Percentiles rank a stretch among this genome's conserved stretches.
phyloP scores from a whole-genome alignment of 2,888 invertebrate species.

The Polyommatus icarus region DNA sequence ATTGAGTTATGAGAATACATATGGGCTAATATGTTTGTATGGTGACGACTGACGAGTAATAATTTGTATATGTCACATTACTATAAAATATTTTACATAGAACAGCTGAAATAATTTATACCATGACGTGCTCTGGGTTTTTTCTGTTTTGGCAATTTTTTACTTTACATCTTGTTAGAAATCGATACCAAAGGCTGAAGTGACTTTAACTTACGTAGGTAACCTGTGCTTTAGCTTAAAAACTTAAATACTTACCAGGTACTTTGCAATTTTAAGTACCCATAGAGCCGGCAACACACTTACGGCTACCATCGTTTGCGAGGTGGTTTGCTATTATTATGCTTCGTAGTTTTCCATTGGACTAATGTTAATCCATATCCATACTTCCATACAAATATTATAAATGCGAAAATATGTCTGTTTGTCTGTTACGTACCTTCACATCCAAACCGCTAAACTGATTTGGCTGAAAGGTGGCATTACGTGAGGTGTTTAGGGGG shows the following conservation, averaged over 20 bases:
- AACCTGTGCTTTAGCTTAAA: not conserved
- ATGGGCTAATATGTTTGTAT: not conserved
- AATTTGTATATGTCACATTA: not conserved
- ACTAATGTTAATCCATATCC: too few relatives aligned
- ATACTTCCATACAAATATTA: too few relatives aligned
- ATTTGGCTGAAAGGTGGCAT: too few relatives aligned
- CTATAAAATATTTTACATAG: not conserved
- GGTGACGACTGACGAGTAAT: not conserved
- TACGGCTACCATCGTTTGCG: too few relatives aligned
- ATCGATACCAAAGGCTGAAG: not conserved
- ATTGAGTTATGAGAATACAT: conserved; percentile 1
- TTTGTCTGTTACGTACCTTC: too few relatives aligned
- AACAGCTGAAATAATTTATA: not conserved
- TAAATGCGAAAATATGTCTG: too few relatives aligned
- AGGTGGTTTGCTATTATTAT: too few relatives aligned
- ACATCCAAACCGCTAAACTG: too few relatives aligned
- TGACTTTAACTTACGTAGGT: not conserved
- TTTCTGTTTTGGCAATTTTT: not conserved
- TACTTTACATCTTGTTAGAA: not conserved
- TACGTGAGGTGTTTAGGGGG: too few relatives aligned
- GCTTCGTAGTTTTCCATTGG: too few relatives aligned
- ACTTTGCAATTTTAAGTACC: not conserved
- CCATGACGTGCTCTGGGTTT: not conserved
- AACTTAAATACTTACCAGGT: not conserved
- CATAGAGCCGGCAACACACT: too few relatives aligned